Evolutionary conservation across 2,888 invertebrate genomes (phyloP).

Genomic region (Tanaodytes sp.): DNA sequence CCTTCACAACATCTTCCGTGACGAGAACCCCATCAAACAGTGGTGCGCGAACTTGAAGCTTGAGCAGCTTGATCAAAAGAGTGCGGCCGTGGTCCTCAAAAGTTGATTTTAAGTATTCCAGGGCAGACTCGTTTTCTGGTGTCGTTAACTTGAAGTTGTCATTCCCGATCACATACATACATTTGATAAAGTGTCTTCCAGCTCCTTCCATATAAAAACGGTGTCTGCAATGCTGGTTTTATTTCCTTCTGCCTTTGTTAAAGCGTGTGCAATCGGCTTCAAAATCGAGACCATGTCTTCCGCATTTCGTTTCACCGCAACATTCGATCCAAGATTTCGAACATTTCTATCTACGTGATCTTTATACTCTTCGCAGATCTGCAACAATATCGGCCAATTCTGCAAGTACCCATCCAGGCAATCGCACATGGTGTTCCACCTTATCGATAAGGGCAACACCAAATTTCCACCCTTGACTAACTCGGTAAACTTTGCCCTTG

Average conservation of each 20-base stretch:
- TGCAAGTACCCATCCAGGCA: too few relatives aligned
- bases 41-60: slow-evolving; percentile 13
- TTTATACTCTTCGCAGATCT: too few relatives aligned
- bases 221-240: slow-evolving; percentile 11
- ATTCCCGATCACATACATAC: background rate
- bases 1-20: slow-evolving; percentile 21
- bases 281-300: slow-evolving; percentile 17
- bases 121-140: slow-evolving; percentile 10
- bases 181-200: background rate
- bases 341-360: too few relatives aligned
- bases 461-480: too few relatives aligned
- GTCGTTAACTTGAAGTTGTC: background rate
- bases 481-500: too few relatives aligned
- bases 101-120: slow-evolving; percentile 9
- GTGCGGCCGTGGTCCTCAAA: slow-evolving; percentile 16
- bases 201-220: slow-evolving; percentile 9
- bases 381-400: too few relatives aligned
- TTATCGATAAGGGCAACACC: too few relatives aligned
- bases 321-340: too few relatives aligned
- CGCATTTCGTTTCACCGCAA: slow-evolving; percentile 8
- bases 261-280: slow-evolving; percentile 17
- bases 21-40: slow-evolving; percentile 21
- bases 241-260: slow-evolving; percentile 5
- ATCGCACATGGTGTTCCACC: too few relatives aligned
- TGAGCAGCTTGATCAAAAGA: slow-evolving; percentile 19